Conservation (phyloP, 2,797 vertebrate genomes). For the Sebastes hubbsi region DNA sequence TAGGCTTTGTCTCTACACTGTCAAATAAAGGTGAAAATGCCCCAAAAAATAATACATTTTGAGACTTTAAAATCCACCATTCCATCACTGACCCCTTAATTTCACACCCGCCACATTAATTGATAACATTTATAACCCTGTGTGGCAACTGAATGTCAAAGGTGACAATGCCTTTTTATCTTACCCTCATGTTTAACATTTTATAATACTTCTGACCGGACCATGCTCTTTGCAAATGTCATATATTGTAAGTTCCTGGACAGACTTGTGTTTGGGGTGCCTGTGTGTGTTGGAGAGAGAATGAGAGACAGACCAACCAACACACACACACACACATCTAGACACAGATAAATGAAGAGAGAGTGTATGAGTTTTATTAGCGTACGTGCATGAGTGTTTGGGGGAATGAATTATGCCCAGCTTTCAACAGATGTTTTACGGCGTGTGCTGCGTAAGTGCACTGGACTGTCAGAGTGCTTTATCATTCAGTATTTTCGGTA, state of each 20-base stretch:
- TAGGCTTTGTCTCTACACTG: neutral
- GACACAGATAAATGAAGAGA: slow-evolving; percentile 47
- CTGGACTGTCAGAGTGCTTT: slow-evolving; percentile 70
- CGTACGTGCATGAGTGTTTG: slow-evolving; percentile 40
- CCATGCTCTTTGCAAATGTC: slow-evolving; percentile 30
- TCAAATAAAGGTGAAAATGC: neutral
- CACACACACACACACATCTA: slow-evolving; percentile 1
- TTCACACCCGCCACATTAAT: neutral
- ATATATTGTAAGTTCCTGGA: neutral
- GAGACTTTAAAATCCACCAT: neutral
- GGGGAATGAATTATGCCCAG: slow-evolving; percentile 63
- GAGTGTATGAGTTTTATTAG: slow-evolving; percentile 38
- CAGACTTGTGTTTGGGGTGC: neutral
- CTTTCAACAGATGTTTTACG: slow-evolving; percentile 75
- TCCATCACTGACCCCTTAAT: slow-evolving; percentile 2
- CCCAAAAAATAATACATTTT: neutral
- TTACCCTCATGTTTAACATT: slow-evolving; percentile 1
- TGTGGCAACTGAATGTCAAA: neutral
- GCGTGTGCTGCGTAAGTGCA: slow-evolving; percentile 59
- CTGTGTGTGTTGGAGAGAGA: neutral
- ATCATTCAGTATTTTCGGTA: slow-evolving; percentile 66
- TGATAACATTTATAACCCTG: neutral
- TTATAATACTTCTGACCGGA: neutral
- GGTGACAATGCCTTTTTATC: neutral
- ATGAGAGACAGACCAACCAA: neutral